Evolutionary conservation across 2,888 invertebrate species (phyloP), one percentile per base, ranked within the genome.

Genomic region (Drosophila anceps): DNA sequence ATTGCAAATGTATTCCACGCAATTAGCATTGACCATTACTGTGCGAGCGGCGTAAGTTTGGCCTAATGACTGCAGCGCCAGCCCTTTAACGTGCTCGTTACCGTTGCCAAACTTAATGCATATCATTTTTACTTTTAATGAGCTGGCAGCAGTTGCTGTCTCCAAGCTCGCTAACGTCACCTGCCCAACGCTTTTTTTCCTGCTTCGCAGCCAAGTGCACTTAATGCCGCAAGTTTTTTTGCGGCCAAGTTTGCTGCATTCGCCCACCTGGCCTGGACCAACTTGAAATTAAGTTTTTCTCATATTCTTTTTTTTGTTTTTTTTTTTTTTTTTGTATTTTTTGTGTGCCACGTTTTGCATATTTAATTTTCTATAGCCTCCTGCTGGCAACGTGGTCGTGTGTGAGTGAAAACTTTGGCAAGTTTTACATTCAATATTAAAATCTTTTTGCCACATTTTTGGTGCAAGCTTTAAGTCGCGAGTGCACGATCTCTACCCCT

Each of bases 11-110:
- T 69, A 69, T 89, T 89, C 73, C 76, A 76, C 73, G 76, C 88
- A 90, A 86, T 86, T 86, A 86, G 88, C 88, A 79, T 82, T 88
- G 88, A 88, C 85, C 85, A 87, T 89, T 85, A 78, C 51, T 0
- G 24, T 6, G 51, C 12, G 51, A 35, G 41, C 37, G 18, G 31
- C 60, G 53, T 44, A 75, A 75, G 76, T 79, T 82, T 81, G 73
- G 76, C 71, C 79, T 84, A 88, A 88, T 84, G 84, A 84, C 79
- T 81, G 71, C 76, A 54, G 60, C 71, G 70, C 53, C 63, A 63
- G 83, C 55, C 77, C 81, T 71, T 85, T 82, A 84, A 76, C 84
- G 65, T 51, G 59, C 69, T 71, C 80, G 79, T 79, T 79, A 77
- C 74, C 67, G 66, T 63, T 76, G 65, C 71, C 75, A 68, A 85